Conservation (phyloP, 2,888 invertebrate species). For the Nomada lathburiana region DNA sequence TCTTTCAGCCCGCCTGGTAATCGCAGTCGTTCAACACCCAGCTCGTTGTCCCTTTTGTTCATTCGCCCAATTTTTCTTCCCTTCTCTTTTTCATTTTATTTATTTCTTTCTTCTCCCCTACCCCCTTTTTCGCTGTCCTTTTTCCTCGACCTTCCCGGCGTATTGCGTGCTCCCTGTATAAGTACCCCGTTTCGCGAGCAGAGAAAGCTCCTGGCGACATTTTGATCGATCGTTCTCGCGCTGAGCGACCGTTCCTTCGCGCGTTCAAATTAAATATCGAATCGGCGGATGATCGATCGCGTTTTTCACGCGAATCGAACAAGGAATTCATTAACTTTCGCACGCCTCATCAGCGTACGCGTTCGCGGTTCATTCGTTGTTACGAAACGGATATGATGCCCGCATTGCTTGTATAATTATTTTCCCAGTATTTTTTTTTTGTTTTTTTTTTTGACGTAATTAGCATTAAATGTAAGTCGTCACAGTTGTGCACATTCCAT, state of each 20-base stretch:
- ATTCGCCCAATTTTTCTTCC: slow-evolving; percentile 10
- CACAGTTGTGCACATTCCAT: too few relatives aligned
- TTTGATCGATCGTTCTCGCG: slow-evolving; percentile 47
- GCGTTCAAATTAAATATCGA: slow-evolving; percentile 38
- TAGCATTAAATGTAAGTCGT: too few relatives aligned
- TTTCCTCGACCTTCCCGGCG: not conserved
- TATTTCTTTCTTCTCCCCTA: not conserved
- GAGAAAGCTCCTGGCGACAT: slow-evolving; percentile 38
- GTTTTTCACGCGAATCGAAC: slow-evolving; percentile 8
- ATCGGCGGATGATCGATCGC: slow-evolving; percentile 40
- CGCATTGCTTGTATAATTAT: not conserved
- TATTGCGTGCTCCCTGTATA: not conserved
- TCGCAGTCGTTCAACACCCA: slow-evolving; percentile 18
- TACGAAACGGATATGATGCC: not conserved
- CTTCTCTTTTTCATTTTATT: not conserved
- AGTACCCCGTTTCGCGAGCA: not conserved
- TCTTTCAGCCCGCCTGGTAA: slow-evolving; percentile 13
- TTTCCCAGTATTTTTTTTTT: slow-evolving; percentile 15
- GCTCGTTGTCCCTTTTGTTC: slow-evolving; percentile 6
- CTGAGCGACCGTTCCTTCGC: slow-evolving; percentile 7
- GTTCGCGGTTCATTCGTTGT: not conserved
- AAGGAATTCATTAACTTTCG: slow-evolving; percentile 20
- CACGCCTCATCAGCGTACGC: slow-evolving; percentile 8
- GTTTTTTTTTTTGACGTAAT: not conserved
- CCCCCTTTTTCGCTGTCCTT: slow-evolving; percentile 4